A percentile compares a stretch with the other conserved stretches of the same genome.
Evolutionary conservation across 2,113 vertebrate genomes (phyloP).

Genomic region (Gymnocephalus cernua): DNA sequence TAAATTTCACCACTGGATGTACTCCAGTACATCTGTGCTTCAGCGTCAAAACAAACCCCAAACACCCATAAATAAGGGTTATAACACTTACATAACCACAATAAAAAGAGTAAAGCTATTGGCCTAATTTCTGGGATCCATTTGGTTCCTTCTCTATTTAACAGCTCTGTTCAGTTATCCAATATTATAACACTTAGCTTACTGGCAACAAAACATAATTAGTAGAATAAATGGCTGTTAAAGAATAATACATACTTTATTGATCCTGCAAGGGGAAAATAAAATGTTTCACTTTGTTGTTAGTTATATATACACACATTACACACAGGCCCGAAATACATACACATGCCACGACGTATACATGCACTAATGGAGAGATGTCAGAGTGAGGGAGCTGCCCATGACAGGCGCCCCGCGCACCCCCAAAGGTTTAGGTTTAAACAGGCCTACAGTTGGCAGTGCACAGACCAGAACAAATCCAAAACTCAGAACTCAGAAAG

Average conservation of each 20-base stretch:
- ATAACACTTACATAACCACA: slow-evolving; percentile 36
- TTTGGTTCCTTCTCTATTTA: not conserved
- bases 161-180: not conserved
- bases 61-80: slow-evolving; percentile 50
- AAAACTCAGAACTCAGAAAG: not conserved
- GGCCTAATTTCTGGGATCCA: not conserved
- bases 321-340: too few species aligned
- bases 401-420: too few species aligned
- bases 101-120: slow-evolving; percentile 9
- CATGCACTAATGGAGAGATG: too few species aligned
- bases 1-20: slow-evolving; percentile 61
- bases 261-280: too few species aligned
- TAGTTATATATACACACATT: too few species aligned
- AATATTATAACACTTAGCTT: not conserved
- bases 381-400: too few species aligned
- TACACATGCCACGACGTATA: too few species aligned
- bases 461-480: not conserved
- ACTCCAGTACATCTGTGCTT: slow-evolving; percentile 54
- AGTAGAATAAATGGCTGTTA: not conserved
- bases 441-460: not conserved
- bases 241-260: too few species aligned
- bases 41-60: slow-evolving; percentile 59
- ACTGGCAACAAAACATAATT: not conserved
- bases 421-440: not conserved
- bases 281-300: too few species aligned